phyloP scores from a whole-genome alignment of 1,140 invertebrate genomes.

The Limonius californicus region DNA sequence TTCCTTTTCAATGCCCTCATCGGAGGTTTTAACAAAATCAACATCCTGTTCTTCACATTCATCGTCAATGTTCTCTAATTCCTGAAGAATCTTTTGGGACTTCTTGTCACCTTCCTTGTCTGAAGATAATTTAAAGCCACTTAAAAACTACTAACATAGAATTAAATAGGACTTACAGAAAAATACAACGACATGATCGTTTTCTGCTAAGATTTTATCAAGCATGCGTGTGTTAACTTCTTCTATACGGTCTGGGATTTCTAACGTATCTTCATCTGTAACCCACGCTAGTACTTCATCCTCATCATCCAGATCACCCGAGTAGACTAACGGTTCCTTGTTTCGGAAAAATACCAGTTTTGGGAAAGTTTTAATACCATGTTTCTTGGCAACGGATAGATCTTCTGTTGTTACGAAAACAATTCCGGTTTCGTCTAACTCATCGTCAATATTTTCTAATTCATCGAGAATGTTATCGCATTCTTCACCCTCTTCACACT shows the following conservation, averaged over 20 bases:
- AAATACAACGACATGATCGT: slow-evolving; percentile 85
- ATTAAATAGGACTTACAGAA: slow-evolving; percentile 70
- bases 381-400: slow-evolving; percentile 72
- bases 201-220: slow-evolving; percentile 84
- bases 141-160: too few species aligned
- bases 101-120: slow-evolving; percentile 88
- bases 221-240: slow-evolving; percentile 90
- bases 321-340: slow-evolving; percentile 75
- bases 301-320: slow-evolving; percentile 83
- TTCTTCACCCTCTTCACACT: slow-evolving; percentile 80
- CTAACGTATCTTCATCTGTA: slow-evolving; percentile 86
- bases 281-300: slow-evolving; percentile 88
- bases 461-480: slow-evolving; percentile 82
- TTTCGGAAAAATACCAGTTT: slow-evolving; percentile 87
- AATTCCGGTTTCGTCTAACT: slow-evolving; percentile 88
- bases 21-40: slow-evolving; percentile 90
- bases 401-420: slow-evolving; percentile 93
- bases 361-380: slow-evolving; percentile 80
- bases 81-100: slow-evolving; percentile 82
- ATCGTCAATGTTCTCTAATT: slow-evolving; percentile 92
- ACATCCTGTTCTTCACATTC: slow-evolving; percentile 90
- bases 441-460: slow-evolving; percentile 90
- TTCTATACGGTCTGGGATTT: slow-evolving; percentile 90
- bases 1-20: slow-evolving; percentile 82
- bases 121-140: slow-evolving; percentile 49